Conservation (phyloP, 2,797 vertebrate species). For the Botia kubotai region DNA sequence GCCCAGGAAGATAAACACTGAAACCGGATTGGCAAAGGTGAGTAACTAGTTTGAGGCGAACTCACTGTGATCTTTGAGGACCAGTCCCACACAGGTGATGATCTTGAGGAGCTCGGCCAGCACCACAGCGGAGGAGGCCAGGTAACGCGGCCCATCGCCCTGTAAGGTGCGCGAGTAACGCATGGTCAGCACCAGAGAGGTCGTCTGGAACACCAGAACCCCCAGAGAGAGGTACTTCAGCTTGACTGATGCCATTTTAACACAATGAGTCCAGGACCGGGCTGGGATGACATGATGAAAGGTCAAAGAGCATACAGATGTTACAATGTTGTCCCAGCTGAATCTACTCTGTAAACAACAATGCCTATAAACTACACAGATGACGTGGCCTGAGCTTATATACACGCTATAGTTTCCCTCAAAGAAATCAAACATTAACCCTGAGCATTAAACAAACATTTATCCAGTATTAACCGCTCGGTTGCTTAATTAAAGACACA, state of each 20-base stretch:
- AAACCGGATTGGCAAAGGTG: neutral
- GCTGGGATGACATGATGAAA: slow-evolving; percentile 11
- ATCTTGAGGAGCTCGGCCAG: slow-evolving; percentile 95
- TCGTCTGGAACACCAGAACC: slow-evolving; percentile 97
- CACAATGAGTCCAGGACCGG: neutral
- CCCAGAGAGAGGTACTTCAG: slow-evolving; percentile 96
- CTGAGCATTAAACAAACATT: too few species aligned
- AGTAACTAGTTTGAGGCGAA: slow-evolving; percentile 22
- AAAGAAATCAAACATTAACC: neutral
- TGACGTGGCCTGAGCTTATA: neutral
- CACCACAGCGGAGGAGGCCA: slow-evolving; percentile 97
- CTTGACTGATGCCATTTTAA: slow-evolving; percentile 81
- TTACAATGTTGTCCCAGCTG: slow-evolving; percentile 44
- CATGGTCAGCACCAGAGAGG: slow-evolving; percentile 96
- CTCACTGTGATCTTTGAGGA: slow-evolving; percentile 91
- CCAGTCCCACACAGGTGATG: slow-evolving; percentile 87
- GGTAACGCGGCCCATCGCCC: slow-evolving; percentile 93
- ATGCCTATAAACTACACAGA: slow-evolving; percentile 7
- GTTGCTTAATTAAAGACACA: neutral
- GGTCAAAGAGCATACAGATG: slow-evolving; percentile 36
- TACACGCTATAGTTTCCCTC: neutral
- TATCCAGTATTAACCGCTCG: neutral
- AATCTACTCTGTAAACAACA: slow-evolving; percentile 18
- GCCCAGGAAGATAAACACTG: neutral
- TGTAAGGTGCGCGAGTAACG: slow-evolving; percentile 95